Percentiles rank a stretch among this genome's conserved stretches.
These are phyloP conservation scores for Koerneria pararmatus DNA, from an alignment of 2,888 invertebrate species.

Conservation along the genomic window DNA sequence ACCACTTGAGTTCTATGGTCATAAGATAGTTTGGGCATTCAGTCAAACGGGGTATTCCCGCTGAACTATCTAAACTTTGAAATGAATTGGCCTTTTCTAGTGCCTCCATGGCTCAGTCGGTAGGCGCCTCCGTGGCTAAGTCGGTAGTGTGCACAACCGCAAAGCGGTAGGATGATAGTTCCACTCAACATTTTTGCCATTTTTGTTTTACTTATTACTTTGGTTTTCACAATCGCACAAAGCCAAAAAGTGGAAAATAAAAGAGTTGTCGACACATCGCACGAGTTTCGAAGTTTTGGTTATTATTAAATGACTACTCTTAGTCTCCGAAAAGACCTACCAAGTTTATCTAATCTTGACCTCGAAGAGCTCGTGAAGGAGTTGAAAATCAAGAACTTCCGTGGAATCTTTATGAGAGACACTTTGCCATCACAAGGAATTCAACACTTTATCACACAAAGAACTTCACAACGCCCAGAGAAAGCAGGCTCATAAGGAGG, in stretches of 20 bases:
- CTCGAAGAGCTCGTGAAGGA: not conserved
- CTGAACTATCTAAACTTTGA: too few relatives aligned
- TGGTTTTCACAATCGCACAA: conserved; percentile 31
- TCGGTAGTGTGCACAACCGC: conserved; percentile 24
- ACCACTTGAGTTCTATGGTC: too few relatives aligned
- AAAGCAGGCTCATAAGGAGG: too few relatives aligned
- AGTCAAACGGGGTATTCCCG: too few relatives aligned
- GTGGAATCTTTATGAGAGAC: too few relatives aligned
- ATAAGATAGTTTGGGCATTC: too few relatives aligned
- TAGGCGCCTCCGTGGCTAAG: conserved; percentile 27
- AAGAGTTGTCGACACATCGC: not conserved
- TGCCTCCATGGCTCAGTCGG: too few relatives aligned
- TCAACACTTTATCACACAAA: too few relatives aligned
- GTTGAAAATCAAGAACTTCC: conserved; percentile 10
- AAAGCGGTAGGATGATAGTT: conserved; percentile 27
- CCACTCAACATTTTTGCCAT: conserved; percentile 25
- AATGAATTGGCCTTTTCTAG: too few relatives aligned
- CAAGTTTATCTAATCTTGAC: not conserved
- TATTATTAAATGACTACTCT: conserved; percentile 4
- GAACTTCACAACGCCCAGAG: too few relatives aligned
- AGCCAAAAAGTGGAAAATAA: conserved; percentile 18
- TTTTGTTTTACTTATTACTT: conserved; percentile 29
- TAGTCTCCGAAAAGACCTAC: conserved; percentile 11
- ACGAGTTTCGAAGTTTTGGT: conserved; percentile 7
- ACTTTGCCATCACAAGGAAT: too few relatives aligned